phyloP scores from a whole-genome alignment of 2,113 vertebrate species.

The Hipposideros armiger region DNA sequence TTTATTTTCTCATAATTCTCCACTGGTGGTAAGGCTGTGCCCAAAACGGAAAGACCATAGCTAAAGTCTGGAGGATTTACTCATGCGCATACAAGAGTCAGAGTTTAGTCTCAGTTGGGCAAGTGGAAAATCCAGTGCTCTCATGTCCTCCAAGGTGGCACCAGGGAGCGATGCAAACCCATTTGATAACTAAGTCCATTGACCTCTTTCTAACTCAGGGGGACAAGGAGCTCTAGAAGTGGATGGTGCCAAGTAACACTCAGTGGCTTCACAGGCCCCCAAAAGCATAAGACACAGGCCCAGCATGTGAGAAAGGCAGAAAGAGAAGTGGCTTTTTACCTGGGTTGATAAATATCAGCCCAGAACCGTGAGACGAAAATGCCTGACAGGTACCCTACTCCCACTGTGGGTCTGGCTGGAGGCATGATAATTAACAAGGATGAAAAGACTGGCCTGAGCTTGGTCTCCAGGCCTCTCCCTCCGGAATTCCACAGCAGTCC shows the following conservation, averaged over 20 bases:
- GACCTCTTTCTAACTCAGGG: slow-evolving; percentile 85
- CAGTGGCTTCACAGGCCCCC: slow-evolving; percentile 89
- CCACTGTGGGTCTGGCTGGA: slow-evolving; percentile 82
- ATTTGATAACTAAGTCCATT: slow-evolving; percentile 86
- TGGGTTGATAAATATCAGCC: slow-evolving; percentile 90
- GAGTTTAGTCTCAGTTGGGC: slow-evolving; percentile 61
- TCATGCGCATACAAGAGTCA: not conserved
- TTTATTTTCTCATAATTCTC: not conserved
- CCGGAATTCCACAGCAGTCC: slow-evolving; percentile 81
- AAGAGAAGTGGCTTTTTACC: slow-evolving; percentile 91
- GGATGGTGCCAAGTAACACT: slow-evolving; percentile 90
- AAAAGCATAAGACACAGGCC: slow-evolving; percentile 88
- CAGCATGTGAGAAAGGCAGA: slow-evolving; percentile 92
- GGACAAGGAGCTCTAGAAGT: slow-evolving; percentile 86
- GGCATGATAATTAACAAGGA: slow-evolving; percentile 88
- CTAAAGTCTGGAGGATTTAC: not conserved
- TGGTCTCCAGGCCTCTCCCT: slow-evolving; percentile 75
- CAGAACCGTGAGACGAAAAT: slow-evolving; percentile 89
- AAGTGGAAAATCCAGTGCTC: slow-evolving; percentile 75
- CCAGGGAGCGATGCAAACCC: slow-evolving; percentile 83
- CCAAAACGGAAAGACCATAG: slow-evolving; percentile 9
- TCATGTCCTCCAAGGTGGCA: slow-evolving; percentile 79
- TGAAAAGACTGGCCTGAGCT: slow-evolving; percentile 83
- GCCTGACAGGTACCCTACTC: slow-evolving; percentile 86
- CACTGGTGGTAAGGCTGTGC: not conserved